These are phyloP conservation scores for Eriosoma lanigerum DNA, from an alignment of 1,140 invertebrate species.

Conservation along the genomic window DNA sequence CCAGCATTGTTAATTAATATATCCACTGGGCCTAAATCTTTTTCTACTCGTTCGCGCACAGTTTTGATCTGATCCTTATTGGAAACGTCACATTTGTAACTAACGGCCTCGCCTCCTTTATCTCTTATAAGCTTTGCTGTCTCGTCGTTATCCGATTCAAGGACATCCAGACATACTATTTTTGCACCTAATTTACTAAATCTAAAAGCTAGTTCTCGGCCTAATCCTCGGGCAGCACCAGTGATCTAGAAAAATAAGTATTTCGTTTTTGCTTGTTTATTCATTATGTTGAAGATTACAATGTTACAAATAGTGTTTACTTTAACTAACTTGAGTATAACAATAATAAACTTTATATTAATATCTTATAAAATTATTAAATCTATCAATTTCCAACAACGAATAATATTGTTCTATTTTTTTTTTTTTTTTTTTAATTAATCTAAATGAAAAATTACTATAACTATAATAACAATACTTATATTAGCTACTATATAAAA, in stretches of 20 bases:
- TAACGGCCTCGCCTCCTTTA: slow-evolving; percentile 43
- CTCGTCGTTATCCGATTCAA: slow-evolving; percentile 61
- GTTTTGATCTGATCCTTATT: slow-evolving; percentile 54
- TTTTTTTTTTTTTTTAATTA: too few species aligned
- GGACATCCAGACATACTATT: slow-evolving; percentile 70
- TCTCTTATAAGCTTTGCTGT: slow-evolving; percentile 60
- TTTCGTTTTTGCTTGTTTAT: too few species aligned
- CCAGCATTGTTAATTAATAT: slow-evolving; percentile 57
- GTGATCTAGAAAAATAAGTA: slow-evolving; percentile 63
- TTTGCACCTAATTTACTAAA: slow-evolving; percentile 65
- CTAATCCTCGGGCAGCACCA: slow-evolving; percentile 71
- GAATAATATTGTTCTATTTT: too few species aligned
- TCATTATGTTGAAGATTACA: too few species aligned
- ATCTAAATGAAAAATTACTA: too few species aligned
- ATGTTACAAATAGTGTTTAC: too few species aligned
- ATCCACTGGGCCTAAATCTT: slow-evolving; percentile 54
- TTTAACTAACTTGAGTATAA: too few species aligned
- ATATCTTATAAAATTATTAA: too few species aligned
- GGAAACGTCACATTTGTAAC: slow-evolving; percentile 58
- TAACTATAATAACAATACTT: too few species aligned
- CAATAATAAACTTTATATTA: too few species aligned
- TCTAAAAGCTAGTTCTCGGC: slow-evolving; percentile 67
- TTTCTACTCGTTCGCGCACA: slow-evolving; percentile 53
- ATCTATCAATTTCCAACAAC: too few species aligned
- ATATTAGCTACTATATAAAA: too few species aligned